Percentiles rank a stretch among this genome's conserved stretches.
These are phyloP conservation scores for Aphis craccivora DNA, from an alignment of 1,140 invertebrate genomes.

Conservation along the genomic window DNA sequence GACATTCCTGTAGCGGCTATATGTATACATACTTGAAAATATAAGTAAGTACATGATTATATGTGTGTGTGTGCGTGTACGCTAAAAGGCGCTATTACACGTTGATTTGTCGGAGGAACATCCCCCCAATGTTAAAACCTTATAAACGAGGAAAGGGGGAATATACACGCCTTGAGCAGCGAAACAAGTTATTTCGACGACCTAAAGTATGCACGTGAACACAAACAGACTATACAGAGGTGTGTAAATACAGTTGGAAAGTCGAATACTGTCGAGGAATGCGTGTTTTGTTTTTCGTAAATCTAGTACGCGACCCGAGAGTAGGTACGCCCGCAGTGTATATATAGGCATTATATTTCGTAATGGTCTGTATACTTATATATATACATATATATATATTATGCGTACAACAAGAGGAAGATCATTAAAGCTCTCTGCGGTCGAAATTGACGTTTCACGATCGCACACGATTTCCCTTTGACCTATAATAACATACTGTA, in stretches of 20 bases:
- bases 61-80: not conserved
- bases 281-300: not conserved
- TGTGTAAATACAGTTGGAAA: constrained; percentile 22
- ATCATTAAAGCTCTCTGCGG: not conserved
- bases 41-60: no score
- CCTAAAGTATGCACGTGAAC: not conserved
- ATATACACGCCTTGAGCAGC: not conserved
- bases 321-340: not conserved
- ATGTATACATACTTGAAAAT: not conserved
- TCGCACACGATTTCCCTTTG: not conserved
- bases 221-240: not conserved
- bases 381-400: no score
- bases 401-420: no score
- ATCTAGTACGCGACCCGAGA: constrained; percentile 29
- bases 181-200: constrained; percentile 36
- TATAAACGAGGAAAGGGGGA: not conserved
- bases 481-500: not conserved
- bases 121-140: not conserved
- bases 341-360: not conserved
- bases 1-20: constrained; percentile 10
- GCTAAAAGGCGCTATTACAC: not conserved
- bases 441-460: not conserved
- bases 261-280: not conserved
- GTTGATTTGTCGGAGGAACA: not conserved
- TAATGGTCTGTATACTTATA: not conserved